phyloP scores from a whole-genome alignment of 2,113 vertebrate genomes.

The Galbula dea region DNA sequence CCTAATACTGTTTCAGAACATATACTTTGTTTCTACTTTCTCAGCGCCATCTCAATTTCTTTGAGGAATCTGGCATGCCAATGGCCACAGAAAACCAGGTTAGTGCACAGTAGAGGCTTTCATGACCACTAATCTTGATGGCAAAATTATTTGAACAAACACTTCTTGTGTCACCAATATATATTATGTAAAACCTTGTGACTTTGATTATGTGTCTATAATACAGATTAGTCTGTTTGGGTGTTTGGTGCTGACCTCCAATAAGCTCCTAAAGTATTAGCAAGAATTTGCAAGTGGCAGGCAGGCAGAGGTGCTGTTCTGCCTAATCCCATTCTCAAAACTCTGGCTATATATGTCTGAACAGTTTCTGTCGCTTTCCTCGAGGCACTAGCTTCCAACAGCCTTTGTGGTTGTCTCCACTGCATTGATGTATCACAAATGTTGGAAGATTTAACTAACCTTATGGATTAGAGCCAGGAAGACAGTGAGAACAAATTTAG shows the following conservation, averaged over 20 bases:
- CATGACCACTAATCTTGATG: slow-evolving; percentile 64
- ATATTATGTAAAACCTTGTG: slow-evolving; percentile 74
- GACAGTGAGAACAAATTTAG: slow-evolving; percentile 39
- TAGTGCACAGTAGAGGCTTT: slow-evolving; percentile 67
- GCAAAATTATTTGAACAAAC: slow-evolving; percentile 63
- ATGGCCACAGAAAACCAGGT: slow-evolving; percentile 9
- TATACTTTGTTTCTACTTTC: background rate
- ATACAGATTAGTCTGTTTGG: slow-evolving; percentile 72
- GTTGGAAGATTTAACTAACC: slow-evolving; percentile 29
- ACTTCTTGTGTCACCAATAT: slow-evolving; percentile 64
- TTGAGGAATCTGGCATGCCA: background rate
- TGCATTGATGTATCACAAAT: slow-evolving; percentile 16
- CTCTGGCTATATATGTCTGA: slow-evolving; percentile 29
- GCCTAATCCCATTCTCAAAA: slow-evolving; percentile 51
- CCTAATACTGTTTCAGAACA: background rate
- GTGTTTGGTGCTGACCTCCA: slow-evolving; percentile 72
- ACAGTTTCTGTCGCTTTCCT: slow-evolving; percentile 14
- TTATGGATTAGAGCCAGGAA: slow-evolving; percentile 31
- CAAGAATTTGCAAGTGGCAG: slow-evolving; percentile 72
- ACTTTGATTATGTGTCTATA: slow-evolving; percentile 70
- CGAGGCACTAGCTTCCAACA: background rate
- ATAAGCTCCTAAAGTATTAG: slow-evolving; percentile 71
- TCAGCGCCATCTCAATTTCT: background rate
- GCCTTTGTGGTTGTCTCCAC: slow-evolving; percentile 5
- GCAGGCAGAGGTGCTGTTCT: slow-evolving; percentile 65